Evolutionary conservation across 1,140 invertebrate genomes (phyloP).

Genomic region (Neodiprion fabricii): DNA sequence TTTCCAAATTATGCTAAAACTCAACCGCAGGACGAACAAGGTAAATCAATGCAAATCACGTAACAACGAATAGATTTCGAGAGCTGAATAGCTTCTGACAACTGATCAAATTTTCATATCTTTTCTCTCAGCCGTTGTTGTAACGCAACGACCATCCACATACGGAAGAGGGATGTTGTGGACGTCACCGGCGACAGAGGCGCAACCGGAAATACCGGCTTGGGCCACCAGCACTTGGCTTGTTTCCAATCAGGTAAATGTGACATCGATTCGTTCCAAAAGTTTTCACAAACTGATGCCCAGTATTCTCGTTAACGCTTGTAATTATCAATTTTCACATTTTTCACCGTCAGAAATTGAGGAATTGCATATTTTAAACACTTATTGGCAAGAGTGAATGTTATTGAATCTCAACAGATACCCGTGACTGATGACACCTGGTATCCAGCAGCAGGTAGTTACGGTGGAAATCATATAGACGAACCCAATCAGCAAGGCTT

Average conservation of each 20-base stretch:
- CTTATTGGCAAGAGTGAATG: conserved; percentile 5
- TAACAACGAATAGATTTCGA: not conserved
- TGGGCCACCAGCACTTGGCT: conserved; percentile 55
- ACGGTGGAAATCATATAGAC: conserved; percentile 64
- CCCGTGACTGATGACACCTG: conserved; percentile 56
- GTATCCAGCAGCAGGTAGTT: conserved; percentile 61
- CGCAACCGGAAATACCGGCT: conserved; percentile 50
- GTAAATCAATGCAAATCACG: not conserved
- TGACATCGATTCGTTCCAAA: not conserved
- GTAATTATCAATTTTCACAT: not conserved
- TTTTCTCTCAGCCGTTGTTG: conserved; percentile 30
- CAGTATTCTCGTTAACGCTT: too few species aligned
- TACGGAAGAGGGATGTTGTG: conserved; percentile 61
- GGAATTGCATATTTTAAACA: conserved; percentile 18
- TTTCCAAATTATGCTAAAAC: not conserved
- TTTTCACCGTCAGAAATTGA: conserved; percentile 10
- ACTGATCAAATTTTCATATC: not conserved
- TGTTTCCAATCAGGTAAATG: conserved; percentile 34
- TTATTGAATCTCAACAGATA: conserved; percentile 31
- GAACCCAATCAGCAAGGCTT: conserved; percentile 69
- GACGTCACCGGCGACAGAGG: conserved; percentile 36
- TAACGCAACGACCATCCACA: conserved; percentile 47
- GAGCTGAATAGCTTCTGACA: not conserved
- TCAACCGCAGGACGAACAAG: not conserved
- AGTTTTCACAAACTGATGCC: too few species aligned